phyloP scores from a whole-genome alignment of 2,888 invertebrate genomes.

The Biston betularia region DNA sequence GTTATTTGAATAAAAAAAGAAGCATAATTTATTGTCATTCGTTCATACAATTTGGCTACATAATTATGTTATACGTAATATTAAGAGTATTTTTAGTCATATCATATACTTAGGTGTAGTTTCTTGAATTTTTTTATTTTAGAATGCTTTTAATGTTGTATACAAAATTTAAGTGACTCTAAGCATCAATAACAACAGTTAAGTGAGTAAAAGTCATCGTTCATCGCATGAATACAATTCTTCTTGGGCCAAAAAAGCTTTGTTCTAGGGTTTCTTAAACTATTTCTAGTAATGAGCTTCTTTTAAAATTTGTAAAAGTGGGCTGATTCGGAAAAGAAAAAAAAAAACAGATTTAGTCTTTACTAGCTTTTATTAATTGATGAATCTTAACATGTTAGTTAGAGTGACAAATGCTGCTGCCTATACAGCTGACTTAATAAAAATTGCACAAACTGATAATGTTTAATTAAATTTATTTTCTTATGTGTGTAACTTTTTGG shows the following conservation, averaged over 20 bases:
- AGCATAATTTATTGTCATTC: background rate
- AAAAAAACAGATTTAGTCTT: too few species aligned
- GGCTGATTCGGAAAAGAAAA: too few species aligned
- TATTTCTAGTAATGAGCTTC: too few species aligned
- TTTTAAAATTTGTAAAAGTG: too few species aligned
- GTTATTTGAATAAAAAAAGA: background rate
- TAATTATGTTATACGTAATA: background rate
- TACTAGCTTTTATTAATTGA: too few species aligned
- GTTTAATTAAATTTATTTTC: too few species aligned
- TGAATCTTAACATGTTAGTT: too few species aligned
- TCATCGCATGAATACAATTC: background rate
- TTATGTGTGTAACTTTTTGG: too few species aligned
- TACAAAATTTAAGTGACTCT: background rate
- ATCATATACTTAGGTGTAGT: background rate
- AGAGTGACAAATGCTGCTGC: too few species aligned
- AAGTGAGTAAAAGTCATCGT: background rate
- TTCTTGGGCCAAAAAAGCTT: background rate
- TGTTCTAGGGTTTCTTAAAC: too few species aligned
- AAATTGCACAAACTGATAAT: too few species aligned
- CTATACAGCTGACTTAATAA: too few species aligned
- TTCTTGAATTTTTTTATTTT: background rate
- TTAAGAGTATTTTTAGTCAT: conserved; percentile 9
- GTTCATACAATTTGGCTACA: background rate
- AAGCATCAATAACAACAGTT: background rate
- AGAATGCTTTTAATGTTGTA: background rate